These are phyloP conservation scores for Brachyhypopomus occidentalis DNA, from an alignment of 2,113 vertebrate genomes.

Conservation along the genomic window DNA sequence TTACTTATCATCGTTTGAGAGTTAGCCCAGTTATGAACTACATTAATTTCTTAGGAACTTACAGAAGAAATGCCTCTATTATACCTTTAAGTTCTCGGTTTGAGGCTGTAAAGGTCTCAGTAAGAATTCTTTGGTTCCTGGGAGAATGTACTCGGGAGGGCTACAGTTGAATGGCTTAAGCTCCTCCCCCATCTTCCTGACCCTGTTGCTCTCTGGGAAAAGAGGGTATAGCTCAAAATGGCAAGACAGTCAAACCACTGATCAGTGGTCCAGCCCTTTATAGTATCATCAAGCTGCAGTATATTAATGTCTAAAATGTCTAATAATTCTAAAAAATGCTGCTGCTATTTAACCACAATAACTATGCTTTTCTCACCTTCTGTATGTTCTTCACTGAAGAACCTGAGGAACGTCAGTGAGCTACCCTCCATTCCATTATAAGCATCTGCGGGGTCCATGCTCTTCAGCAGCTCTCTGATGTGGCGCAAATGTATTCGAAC, in stretches of 20 bases:
- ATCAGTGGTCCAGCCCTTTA: neutral
- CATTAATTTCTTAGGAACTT: no score
- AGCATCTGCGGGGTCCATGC: slow-evolving; percentile 89
- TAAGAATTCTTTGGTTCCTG: slow-evolving; percentile 85
- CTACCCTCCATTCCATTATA: slow-evolving; percentile 92
- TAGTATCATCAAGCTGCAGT: neutral
- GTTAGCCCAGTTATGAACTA: no score
- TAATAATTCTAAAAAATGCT: neutral
- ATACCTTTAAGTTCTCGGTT: slow-evolving; percentile 88
- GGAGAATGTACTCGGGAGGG: slow-evolving; percentile 88
- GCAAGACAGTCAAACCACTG: neutral
- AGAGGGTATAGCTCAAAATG: neutral
- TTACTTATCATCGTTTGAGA: no score
- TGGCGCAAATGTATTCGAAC: slow-evolving; percentile 92
- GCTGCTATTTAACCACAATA: neutral
- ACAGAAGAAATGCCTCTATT: neutral
- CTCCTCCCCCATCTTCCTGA: slow-evolving; percentile 75
- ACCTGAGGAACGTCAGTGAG: slow-evolving; percentile 88
- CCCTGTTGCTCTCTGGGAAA: slow-evolving; percentile 74
- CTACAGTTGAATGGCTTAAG: slow-evolving; percentile 82
- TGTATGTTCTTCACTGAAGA: slow-evolving; percentile 82
- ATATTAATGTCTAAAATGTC: neutral
- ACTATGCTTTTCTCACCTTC: slow-evolving; percentile 62
- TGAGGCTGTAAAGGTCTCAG: slow-evolving; percentile 85
- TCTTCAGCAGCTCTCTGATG: slow-evolving; percentile 89